Base-by-base conservation (phyloP, 2,113 vertebrate genomes). In the Rhinogobius similis region DNA sequence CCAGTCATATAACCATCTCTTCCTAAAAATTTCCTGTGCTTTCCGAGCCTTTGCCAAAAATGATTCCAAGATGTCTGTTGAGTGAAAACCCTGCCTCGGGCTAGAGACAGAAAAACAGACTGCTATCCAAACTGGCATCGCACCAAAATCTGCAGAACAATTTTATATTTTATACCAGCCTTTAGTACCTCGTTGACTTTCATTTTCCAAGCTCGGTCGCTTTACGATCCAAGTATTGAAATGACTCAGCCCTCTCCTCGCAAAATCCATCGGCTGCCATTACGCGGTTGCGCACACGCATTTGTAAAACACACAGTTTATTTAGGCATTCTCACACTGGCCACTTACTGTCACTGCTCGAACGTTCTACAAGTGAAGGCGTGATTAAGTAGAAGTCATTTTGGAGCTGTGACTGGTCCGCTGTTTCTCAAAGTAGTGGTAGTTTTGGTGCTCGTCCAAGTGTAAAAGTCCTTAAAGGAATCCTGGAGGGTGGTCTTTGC, bases 251-350 rank as follows among this genome's bases (percentile, higher is more conserved):
- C 23, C 52, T 26, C 52, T 86, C 83, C 12, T 55, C 46, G 10
- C 46, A n/a, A 10, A n/a, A 50, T 48, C 62, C 36, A 24, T 70
- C 46, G 68, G 38, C 68, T 68, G 38, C 62, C 72, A 59, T 75
- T 63, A n/a, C 67, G 67, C 50, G 68, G 68, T 10, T 11, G 27
- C 36, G 72, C 73, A 63, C 65, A 77, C 68, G 38, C 55, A 64
- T 66, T 69, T 80, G 39, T 24, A 32, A 52, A 46, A 53, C 16
- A 70, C 53, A 67, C 52, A 9, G 44, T 67, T 46, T 55, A 32
- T 77, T 71, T 48, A 67, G 55, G 50, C 43, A 24, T 63, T 70
- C 70, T 64, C 3, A 59, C 11, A 55, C 14, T 26, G 72, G 69
- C 61, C 23, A 16, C 20, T 53, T 20, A 46, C 12, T 65, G 26